Evolutionary conservation across 2,797 vertebrate species (phyloP).

Genomic region (Amazonetta brasiliensis): DNA sequence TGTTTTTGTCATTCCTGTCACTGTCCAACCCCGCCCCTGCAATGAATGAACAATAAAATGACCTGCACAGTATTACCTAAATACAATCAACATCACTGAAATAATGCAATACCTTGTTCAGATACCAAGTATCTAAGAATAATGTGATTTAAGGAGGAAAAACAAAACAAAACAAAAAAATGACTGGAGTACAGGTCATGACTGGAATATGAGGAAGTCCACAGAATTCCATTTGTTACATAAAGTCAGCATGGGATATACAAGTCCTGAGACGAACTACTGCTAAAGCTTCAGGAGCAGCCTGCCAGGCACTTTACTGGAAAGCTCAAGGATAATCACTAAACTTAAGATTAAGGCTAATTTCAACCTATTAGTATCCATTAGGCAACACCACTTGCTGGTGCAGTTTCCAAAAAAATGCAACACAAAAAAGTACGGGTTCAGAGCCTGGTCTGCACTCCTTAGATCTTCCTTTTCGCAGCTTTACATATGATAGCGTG

Average conservation of each 20-base stretch:
- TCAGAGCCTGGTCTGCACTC: background rate
- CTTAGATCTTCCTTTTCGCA: background rate
- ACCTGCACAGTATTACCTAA: background rate
- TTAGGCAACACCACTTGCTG: background rate
- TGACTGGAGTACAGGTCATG: background rate
- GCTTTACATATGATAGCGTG: background rate
- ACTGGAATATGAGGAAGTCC: background rate
- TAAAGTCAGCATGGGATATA: rapidly evolving
- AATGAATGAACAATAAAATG: background rate
- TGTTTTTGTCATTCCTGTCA: background rate
- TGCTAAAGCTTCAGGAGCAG: background rate
- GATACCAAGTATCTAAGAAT: background rate
- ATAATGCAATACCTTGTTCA: background rate
- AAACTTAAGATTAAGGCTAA: background rate
- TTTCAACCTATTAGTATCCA: background rate
- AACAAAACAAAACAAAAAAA: too few species aligned
- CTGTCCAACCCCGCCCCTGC: too few species aligned
- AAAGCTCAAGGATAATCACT: background rate
- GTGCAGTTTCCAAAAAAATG: background rate
- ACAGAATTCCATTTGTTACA: background rate
- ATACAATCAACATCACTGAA: background rate
- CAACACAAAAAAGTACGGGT: background rate
- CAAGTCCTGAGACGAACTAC: background rate
- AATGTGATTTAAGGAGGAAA: background rate
- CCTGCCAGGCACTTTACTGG: background rate